phyloP scores from a whole-genome alignment of 2,113 vertebrate genomes.

The Pleuronectes platessa region DNA sequence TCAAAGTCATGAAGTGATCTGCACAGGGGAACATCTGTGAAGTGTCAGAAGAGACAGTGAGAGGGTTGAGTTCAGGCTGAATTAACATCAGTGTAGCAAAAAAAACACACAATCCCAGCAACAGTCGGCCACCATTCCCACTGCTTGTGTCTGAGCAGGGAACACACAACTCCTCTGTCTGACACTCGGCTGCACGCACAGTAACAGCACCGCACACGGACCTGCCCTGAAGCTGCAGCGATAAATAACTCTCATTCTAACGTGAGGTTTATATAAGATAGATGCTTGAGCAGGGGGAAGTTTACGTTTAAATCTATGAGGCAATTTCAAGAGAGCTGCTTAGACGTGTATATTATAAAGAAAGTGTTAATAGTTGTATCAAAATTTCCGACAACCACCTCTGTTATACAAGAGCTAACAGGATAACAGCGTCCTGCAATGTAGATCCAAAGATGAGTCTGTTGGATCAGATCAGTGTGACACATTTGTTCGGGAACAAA shows the following conservation, averaged over 20 bases:
- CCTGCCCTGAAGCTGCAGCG: conserved; percentile 1
- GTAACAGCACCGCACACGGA: conserved; percentile 11
- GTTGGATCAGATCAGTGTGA: conserved; percentile 3
- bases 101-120: conserved; percentile 45
- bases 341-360: fast-evolving
- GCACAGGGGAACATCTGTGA: conserved; percentile 28
- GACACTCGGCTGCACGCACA: conserved; percentile 27
- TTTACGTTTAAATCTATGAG: background rate
- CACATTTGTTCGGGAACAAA: background rate
- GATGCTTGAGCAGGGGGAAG: background rate
- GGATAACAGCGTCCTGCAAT: background rate
- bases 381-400: background rate
- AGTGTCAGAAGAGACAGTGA: conserved; percentile 31
- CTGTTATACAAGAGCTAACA: background rate
- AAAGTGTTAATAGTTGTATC: background rate
- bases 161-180: conserved; percentile 62
- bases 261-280: background rate
- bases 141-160: conserved; percentile 42
- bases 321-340: background rate
- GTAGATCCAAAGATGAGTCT: background rate
- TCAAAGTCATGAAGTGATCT: conserved; percentile 37
- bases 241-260: background rate
- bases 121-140: conserved; percentile 58
- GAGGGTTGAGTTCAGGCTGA: conserved; percentile 53
- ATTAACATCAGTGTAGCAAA: conserved; percentile 41